Evolutionary conservation across 2,797 vertebrate genomes (phyloP).

Genomic region (Anolis apletophallus): DNA sequence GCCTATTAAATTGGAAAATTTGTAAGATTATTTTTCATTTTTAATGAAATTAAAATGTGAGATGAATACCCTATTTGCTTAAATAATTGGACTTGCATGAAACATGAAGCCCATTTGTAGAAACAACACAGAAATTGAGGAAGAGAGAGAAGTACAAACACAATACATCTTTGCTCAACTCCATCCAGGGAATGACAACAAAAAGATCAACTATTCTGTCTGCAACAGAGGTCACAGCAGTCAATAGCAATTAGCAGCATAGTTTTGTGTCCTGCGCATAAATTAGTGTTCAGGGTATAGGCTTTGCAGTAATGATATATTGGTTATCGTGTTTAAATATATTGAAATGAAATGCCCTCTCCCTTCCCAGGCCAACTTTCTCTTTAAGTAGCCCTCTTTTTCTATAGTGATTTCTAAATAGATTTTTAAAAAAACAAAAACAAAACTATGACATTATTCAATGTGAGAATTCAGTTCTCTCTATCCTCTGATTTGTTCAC

Average conservation of each 20-base stretch:
- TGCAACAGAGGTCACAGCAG: slow-evolving; percentile 62
- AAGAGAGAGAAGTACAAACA: slow-evolving; percentile 23
- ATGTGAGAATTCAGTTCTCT: neutral
- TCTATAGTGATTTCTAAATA: neutral
- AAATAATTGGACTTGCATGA: slow-evolving; percentile 54
- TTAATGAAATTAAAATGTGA: slow-evolving; percentile 44
- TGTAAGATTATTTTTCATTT: slow-evolving; percentile 11
- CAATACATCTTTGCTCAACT: slow-evolving; percentile 22
- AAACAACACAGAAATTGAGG: slow-evolving; percentile 50
- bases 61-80: slow-evolving; percentile 42
- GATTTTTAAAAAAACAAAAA: too few species aligned
- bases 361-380: neutral
- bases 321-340: slow-evolving; percentile 8
- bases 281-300: slow-evolving; percentile 38
- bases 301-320: neutral
- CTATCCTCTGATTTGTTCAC: neutral
- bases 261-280: slow-evolving; percentile 30
- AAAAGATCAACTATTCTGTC: slow-evolving; percentile 41
- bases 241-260: slow-evolving; percentile 59
- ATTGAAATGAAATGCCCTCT: slow-evolving; percentile 31
- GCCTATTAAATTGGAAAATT: slow-evolving; percentile 33
- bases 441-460: neutral
- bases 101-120: slow-evolving; percentile 43
- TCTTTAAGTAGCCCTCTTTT: neutral
- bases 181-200: slow-evolving; percentile 19